Evolutionary conservation across 2,888 invertebrate genomes (phyloP).

Genomic region (Metellina segmentata): DNA sequence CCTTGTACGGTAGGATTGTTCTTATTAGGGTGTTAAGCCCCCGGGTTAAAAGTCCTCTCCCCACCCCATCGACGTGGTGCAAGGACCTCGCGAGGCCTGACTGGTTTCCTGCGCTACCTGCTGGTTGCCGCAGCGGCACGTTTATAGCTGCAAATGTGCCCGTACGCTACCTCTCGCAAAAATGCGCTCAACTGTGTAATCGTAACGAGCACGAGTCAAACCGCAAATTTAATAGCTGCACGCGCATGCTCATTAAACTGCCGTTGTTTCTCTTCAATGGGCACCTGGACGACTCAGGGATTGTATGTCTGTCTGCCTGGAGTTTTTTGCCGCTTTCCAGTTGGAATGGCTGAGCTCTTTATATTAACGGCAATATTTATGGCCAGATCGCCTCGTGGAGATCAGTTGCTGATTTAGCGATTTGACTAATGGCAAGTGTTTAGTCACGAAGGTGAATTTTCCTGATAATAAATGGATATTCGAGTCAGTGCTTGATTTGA

Average conservation of each 20-base stretch:
- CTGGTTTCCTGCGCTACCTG: slow-evolving; percentile 50
- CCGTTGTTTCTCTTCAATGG: slow-evolving; percentile 2
- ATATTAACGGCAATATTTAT: no score
- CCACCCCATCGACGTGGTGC: slow-evolving; percentile 16
- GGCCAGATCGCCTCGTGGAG: no score
- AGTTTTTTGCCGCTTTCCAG: no score
- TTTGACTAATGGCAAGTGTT: no score
- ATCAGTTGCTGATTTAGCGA: no score
- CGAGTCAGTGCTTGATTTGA: no score
- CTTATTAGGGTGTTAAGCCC: slow-evolving; percentile 54
- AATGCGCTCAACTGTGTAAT: slow-evolving; percentile 45
- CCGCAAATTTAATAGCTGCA: slow-evolving; percentile 45
- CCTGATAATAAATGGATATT: no score
- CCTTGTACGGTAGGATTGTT: slow-evolving; percentile 44
- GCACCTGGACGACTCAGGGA: no score
- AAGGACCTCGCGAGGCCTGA: slow-evolving; percentile 59
- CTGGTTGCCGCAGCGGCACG: slow-evolving; percentile 8
- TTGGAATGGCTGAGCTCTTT: no score
- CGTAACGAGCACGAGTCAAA: slow-evolving; percentile 35
- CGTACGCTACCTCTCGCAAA: slow-evolving; percentile 30
- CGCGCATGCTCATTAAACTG: slow-evolving; percentile 12
- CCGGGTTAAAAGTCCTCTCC: slow-evolving; percentile 9
- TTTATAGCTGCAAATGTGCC: slow-evolving; percentile 8
- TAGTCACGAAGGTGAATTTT: no score
- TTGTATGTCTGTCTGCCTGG: no score